These are phyloP conservation scores for Motacilla alba DNA, from an alignment of 2,113 vertebrate species.

Conservation along the genomic window DNA sequence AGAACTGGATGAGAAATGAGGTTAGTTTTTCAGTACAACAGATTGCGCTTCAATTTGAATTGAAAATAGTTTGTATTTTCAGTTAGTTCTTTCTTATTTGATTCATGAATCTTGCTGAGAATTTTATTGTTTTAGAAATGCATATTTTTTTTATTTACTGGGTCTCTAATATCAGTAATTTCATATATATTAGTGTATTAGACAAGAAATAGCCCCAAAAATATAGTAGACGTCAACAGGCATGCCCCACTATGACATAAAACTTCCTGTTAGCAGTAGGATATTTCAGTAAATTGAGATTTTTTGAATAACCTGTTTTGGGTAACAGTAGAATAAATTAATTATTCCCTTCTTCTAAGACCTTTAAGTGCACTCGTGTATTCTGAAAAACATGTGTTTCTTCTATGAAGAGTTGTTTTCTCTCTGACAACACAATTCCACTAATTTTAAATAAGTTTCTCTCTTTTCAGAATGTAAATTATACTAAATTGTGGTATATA, in stretches of 20 bases:
- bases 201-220: background rate
- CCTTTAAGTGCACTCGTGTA: too few relatives aligned
- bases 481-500: background rate
- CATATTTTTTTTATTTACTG: background rate
- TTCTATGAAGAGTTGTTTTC: background rate
- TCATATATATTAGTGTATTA: background rate
- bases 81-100: background rate
- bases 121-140: background rate
- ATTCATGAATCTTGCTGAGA: background rate
- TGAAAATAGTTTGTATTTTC: background rate
- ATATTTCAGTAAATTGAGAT: background rate
- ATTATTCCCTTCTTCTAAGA: background rate
- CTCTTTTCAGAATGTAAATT: background rate
- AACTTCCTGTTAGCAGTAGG: rapidly evolving
- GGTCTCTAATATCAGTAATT: background rate
- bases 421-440: background rate
- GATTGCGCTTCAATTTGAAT: background rate
- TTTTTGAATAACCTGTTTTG: background rate
- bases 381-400: background rate
- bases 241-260: background rate
- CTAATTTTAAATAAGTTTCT: background rate
- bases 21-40: background rate
- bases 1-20: background rate
- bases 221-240: background rate
- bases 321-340: background rate